Base-by-base conservation (phyloP, 1,140 invertebrate species). In the Nautilus pompilius region DNA sequence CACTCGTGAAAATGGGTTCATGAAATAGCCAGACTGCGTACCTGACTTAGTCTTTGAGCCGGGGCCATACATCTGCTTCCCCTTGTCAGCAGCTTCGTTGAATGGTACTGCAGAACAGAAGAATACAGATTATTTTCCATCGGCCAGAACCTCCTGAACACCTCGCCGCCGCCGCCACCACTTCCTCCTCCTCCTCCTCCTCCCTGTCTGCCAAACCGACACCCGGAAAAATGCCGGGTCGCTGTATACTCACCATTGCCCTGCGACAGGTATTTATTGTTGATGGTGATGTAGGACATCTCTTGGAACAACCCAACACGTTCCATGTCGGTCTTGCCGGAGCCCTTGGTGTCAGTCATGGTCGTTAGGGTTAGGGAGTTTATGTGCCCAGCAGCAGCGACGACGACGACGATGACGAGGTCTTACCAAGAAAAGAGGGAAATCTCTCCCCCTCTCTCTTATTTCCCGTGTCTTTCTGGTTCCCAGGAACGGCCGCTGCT, bases 291-390 rank as follows among this genome's bases (percentile, higher is more conserved):
- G 66, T 83, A 83, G 55, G 64, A 63, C 80, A 82, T 80, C 61
- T 83, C 82, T 61, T 81, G 72, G 65, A 83, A 83, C 24, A 83
- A 45, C 46, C 81, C 82, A 45, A 83, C 65, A 62, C 82, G 70
- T 51, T 83, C 80, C 82, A 83, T 82, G 70, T 83, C 82, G 49
- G 60, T n/a, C n/a, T n/a, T n/a, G n/a, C n/a, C n/a, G n/a, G n/a
- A n/a, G n/a, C n/a, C n/a, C n/a, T n/a, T n/a, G n/a, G n/a, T n/a
- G n/a, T n/a, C n/a, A n/a, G n/a, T n/a, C n/a, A n/a, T n/a, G n/a
- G n/a, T n/a, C n/a, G n/a, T n/a, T n/a, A n/a, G n/a, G n/a, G n/a
- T n/a, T n/a, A n/a, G n/a, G n/a, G n/a, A n/a, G n/a, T n/a, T n/a
- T n/a, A n/a, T n/a, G n/a, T n/a, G n/a, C n/a, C n/a, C n/a, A n/a